Evolutionary conservation across 2,888 invertebrate species (phyloP).

Genomic region (Ryuthela nishihirai): DNA sequence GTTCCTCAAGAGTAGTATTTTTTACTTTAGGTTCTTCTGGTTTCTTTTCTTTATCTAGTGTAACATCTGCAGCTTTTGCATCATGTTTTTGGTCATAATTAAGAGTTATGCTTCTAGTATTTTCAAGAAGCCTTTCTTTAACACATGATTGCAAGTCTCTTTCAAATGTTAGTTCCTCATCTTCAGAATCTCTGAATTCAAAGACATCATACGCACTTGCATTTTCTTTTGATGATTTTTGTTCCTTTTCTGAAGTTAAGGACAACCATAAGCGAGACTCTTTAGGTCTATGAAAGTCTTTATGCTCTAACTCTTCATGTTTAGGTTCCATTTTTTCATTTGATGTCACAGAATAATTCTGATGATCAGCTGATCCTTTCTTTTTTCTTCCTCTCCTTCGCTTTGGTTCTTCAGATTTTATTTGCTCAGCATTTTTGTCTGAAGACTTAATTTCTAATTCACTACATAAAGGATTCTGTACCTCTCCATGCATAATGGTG

Average conservation of each 20-base stretch:
- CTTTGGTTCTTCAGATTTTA: slow-evolving; percentile 36
- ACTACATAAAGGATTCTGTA: no score
- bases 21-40: slow-evolving; percentile 46
- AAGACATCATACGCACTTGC: slow-evolving; percentile 70
- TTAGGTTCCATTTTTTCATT: slow-evolving; percentile 26
- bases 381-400: slow-evolving; percentile 45
- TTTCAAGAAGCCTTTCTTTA: slow-evolving; percentile 32
- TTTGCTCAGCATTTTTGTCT: slow-evolving; percentile 5
- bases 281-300: slow-evolving; percentile 32
- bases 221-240: slow-evolving; percentile 22
- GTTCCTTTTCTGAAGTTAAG: slow-evolving; percentile 28
- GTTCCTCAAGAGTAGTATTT: slow-evolving; percentile 72
- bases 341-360: neutral
- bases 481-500: no score
- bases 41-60: slow-evolving; percentile 32
- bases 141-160: slow-evolving; percentile 8
- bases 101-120: slow-evolving; percentile 6
- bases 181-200: slow-evolving; percentile 82
- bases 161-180: slow-evolving; percentile 54
- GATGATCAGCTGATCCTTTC: slow-evolving; percentile 41
- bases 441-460: neutral
- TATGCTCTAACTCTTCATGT: slow-evolving; percentile 28
- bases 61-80: slow-evolving; percentile 6
- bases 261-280: slow-evolving; percentile 27
- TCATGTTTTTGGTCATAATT: slow-evolving; percentile 9